These are phyloP conservation scores for Herpetotheres cachinnans DNA, from an alignment of 2,113 vertebrate genomes.

Conservation along the genomic window DNA sequence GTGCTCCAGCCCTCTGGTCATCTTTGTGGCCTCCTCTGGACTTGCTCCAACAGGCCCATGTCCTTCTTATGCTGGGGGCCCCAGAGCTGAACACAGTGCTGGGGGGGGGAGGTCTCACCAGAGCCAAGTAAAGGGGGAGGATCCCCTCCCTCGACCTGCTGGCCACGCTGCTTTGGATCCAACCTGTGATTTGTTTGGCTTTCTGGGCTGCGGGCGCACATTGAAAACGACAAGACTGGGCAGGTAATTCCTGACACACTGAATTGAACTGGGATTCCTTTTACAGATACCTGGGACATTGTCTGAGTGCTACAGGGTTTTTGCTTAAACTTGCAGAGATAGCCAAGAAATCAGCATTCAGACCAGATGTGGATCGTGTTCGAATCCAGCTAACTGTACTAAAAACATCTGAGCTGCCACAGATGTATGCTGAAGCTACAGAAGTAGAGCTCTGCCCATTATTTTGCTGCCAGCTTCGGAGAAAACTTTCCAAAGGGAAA, in stretches of 20 bases:
- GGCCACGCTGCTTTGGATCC: too few relatives aligned
- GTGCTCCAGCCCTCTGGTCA: too few relatives aligned
- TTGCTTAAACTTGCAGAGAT: not conserved
- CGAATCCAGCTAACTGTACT: not conserved
- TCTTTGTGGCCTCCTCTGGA: too few relatives aligned
- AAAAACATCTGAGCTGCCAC: not conserved
- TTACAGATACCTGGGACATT: not conserved
- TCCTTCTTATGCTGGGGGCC: too few relatives aligned
- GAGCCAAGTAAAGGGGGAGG: too few relatives aligned
- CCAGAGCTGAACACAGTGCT: too few relatives aligned
- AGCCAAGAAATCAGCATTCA: not conserved
- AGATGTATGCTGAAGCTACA: not conserved
- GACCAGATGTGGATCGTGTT: not conserved
- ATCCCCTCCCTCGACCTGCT: too few relatives aligned
- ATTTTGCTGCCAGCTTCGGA: not conserved
- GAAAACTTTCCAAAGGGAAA: not conserved
- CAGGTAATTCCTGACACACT: not conserved
- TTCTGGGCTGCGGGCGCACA: too few relatives aligned
- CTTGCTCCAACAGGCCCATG: too few relatives aligned
- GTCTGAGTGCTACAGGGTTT: not conserved
- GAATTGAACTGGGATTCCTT: not conserved
- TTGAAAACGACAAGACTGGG: not conserved
- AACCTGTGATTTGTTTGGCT: too few relatives aligned
- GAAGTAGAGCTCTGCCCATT: not conserved
- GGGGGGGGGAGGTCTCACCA: too few relatives aligned